These are phyloP conservation scores for Leptopilina boulardi DNA, from an alignment of 1,140 invertebrate genomes.

Conservation along the genomic window DNA sequence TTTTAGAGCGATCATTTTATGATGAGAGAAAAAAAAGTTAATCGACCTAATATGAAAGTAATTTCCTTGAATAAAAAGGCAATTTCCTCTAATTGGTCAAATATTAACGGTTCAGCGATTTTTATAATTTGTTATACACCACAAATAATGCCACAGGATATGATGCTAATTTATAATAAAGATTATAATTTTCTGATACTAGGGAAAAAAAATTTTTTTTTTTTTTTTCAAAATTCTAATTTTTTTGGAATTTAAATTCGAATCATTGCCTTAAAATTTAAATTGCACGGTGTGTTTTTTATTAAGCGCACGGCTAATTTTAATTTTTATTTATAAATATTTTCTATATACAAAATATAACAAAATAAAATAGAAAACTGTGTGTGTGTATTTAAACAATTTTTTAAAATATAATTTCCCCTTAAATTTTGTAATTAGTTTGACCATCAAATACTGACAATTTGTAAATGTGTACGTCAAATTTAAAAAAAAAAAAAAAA, in stretches of 20 bases:
- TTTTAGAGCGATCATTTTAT: constrained; percentile 16
- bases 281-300: constrained; percentile 25
- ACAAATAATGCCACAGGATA: background rate
- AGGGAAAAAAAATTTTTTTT: background rate
- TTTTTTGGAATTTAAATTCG: background rate
- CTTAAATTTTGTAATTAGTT: background rate
- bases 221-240: background rate
- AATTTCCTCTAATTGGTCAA: constrained; percentile 22
- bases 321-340: too few species aligned
- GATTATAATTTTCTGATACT: background rate
- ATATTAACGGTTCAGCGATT: constrained; percentile 24
- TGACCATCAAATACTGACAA: background rate
- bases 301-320: constrained; percentile 7
- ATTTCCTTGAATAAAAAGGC: constrained; percentile 17
- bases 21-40: constrained; percentile 16
- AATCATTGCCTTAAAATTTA: background rate
- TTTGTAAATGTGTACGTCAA: constrained; percentile 2
- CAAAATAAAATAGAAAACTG: background rate
- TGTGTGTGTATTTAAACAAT: background rate
- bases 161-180: background rate
- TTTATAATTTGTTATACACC: constrained; percentile 14
- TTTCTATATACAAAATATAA: constrained; percentile 1
- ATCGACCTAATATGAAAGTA: constrained; percentile 5
- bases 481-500: background rate
- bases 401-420: background rate